phyloP scores from a whole-genome alignment of 2,888 invertebrate species.

The Rhagonycha fulva region DNA sequence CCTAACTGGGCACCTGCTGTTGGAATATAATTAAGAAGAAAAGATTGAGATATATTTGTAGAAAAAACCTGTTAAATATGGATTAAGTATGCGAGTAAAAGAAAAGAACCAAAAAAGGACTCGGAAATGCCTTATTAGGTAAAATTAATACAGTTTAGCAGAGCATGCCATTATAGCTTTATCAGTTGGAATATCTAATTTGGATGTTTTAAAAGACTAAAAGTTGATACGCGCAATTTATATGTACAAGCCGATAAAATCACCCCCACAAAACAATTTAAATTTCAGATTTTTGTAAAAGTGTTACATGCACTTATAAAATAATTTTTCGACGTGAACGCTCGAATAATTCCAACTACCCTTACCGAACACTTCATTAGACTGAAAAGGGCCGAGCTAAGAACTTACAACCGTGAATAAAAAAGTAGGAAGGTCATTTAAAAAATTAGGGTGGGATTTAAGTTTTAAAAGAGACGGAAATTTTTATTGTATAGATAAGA shows the following conservation, averaged over 20 bases:
- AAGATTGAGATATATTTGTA: constrained; percentile 14
- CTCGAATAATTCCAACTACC: not conserved
- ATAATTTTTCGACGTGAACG: not conserved
- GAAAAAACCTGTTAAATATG: constrained; percentile 13
- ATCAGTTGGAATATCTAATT: constrained; percentile 21
- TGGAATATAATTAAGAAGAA: constrained; percentile 5
- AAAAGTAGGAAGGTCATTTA: constrained; percentile 43
- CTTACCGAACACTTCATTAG: constrained; percentile 6
- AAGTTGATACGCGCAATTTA: constrained; percentile 15
- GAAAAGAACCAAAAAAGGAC: constrained; percentile 3
- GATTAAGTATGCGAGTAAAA: constrained; percentile 3
- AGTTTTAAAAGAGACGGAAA: constrained; percentile 38
- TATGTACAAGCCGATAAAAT: constrained; percentile 14
- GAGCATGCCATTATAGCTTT: constrained; percentile 17
- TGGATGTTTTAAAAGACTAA: constrained; percentile 14
- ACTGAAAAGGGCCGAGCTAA: constrained; percentile 13
- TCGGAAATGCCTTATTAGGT: constrained; percentile 33
- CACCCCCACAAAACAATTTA: constrained; percentile 16
- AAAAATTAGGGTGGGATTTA: constrained; percentile 46
- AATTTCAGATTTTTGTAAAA: constrained; percentile 19
- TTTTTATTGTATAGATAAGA: constrained; percentile 39
- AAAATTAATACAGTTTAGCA: constrained; percentile 32
- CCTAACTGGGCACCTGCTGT: constrained; percentile 2
- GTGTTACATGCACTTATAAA: constrained; percentile 13
- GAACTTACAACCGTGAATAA: constrained; percentile 12